These are phyloP conservation scores for Mythimna loreyi DNA, from an alignment of 2,888 invertebrate genomes.

Conservation along the genomic window DNA sequence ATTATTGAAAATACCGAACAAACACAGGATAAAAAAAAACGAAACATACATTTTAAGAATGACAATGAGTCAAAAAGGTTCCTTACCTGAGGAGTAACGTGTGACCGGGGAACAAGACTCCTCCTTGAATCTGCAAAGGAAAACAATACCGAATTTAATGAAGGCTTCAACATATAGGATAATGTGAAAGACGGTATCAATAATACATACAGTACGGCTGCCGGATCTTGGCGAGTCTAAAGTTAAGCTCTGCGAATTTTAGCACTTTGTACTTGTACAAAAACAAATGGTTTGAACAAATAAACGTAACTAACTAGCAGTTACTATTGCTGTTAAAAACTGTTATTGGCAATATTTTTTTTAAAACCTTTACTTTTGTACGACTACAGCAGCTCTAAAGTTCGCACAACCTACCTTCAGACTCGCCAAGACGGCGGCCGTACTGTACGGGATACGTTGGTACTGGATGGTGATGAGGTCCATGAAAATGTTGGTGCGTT, in stretches of 20 bases:
- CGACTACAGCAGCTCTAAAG: no score
- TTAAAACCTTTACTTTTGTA: no score
- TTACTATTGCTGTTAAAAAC: no score
- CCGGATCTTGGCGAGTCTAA: no score
- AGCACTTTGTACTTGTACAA: no score
- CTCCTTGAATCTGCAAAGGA: slow-evolving; percentile 81
- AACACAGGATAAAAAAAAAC: slow-evolving; percentile 3
- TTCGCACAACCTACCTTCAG: no score
- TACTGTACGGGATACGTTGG: background rate
- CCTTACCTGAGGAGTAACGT: slow-evolving; percentile 68
- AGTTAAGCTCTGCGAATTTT: no score
- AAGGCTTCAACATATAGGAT: slow-evolving; percentile 19
- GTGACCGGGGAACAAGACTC: slow-evolving; percentile 73
- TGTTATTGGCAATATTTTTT: no score
- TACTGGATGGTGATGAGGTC: slow-evolving; percentile 7
- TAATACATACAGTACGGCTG: no score
- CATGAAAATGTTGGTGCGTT: background rate
- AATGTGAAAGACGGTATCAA: slow-evolving; percentile 7
- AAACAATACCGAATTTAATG: slow-evolving; percentile 38
- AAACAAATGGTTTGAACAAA: no score
- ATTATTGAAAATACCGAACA: slow-evolving; percentile 2
- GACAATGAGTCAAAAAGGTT: background rate
- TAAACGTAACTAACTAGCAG: no score
- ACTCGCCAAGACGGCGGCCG: no score
- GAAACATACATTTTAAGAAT: slow-evolving; percentile 13